These are phyloP conservation scores for Furcifer pardalis DNA, from an alignment of 2,797 vertebrate genomes.

Conservation along the genomic window DNA sequence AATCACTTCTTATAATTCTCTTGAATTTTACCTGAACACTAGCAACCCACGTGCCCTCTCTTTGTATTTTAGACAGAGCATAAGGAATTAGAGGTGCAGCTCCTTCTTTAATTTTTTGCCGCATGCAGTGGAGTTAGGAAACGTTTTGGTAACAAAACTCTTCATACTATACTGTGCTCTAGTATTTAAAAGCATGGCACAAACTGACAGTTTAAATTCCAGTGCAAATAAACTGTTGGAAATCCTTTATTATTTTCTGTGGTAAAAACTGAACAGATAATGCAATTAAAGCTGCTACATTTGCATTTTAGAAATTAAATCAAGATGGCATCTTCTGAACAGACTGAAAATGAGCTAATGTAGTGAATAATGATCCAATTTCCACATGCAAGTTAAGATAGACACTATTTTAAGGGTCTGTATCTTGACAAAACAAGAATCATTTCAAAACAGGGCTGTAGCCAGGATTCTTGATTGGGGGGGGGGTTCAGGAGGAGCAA, in stretches of 20 bases:
- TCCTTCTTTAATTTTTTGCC: too few species aligned
- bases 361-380: not conserved
- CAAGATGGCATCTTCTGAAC: not conserved
- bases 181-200: not conserved
- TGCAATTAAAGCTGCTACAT: not conserved
- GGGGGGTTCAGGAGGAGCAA: too few species aligned
- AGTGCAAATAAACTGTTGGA: not conserved
- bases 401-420: too few species aligned
- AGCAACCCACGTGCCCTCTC: too few species aligned
- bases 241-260: not conserved
- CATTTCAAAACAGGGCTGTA: too few species aligned
- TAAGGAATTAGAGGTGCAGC: too few species aligned
- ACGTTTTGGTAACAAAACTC: not conserved
- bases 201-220: not conserved
- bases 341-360: not conserved
- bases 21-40: too few species aligned
- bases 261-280: not conserved
- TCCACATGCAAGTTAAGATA: not conserved
- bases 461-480: too few species aligned
- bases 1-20: too few species aligned
- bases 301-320: too few species aligned
- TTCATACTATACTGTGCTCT: not conserved
- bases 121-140: not conserved
- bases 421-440: not conserved
- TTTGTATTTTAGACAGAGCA: too few species aligned